Evolutionary conservation across 2,888 invertebrate species (phyloP).

Genomic region (Ptychoptera contaminata): DNA sequence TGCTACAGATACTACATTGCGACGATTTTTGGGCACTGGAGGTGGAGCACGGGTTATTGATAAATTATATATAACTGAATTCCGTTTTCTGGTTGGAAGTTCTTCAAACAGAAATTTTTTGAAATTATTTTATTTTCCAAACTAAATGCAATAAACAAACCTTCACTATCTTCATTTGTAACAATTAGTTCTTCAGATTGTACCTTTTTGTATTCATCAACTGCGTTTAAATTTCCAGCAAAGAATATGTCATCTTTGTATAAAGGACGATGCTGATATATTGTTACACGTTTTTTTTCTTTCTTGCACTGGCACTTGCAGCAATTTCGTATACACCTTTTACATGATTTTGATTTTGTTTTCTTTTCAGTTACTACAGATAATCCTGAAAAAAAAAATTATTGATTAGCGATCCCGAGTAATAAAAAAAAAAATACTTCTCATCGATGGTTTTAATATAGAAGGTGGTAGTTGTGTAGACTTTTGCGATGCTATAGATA

Average conservation of each 20-base stretch:
- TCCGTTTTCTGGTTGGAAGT: neutral
- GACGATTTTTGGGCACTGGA: neutral
- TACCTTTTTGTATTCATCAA: neutral
- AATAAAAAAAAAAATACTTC: neutral
- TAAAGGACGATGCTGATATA: slow-evolving; percentile 12
- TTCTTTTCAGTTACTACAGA: too few species aligned
- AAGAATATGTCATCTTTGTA: neutral
- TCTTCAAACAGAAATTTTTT: neutral
- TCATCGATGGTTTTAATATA: neutral
- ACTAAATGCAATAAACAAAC: neutral
- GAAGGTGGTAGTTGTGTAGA: too few species aligned
- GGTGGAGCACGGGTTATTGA: neutral
- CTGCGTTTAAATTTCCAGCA: neutral
- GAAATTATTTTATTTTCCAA: neutral
- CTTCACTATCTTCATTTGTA: neutral
- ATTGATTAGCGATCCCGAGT: too few species aligned
- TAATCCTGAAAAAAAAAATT: too few species aligned
- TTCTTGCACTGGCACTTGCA: too few species aligned
- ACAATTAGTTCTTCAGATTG: neutral
- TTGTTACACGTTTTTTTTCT: too few species aligned
- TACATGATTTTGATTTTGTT: neutral
- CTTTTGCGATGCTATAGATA: too few species aligned
- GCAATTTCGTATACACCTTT: too few species aligned
- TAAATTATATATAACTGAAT: slow-evolving; percentile 1
- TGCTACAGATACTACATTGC: slow-evolving; percentile 17